Evolutionary conservation across 2,797 vertebrate species (phyloP).

Genomic region (Chaetophractus vellerosus): DNA sequence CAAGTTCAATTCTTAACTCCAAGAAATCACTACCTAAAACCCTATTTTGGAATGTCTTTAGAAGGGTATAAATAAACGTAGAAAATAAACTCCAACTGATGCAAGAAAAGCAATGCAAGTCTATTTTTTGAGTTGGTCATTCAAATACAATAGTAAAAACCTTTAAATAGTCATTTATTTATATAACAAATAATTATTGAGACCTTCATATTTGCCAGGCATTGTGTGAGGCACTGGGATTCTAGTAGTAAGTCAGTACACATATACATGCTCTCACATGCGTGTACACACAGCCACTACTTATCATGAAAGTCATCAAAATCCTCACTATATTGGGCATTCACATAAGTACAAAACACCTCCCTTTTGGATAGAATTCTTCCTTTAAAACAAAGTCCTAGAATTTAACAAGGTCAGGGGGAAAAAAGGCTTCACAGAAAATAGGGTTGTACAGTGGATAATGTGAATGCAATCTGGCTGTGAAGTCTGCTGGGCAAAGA

Average conservation of each 20-base stretch:
- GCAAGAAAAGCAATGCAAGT: background rate
- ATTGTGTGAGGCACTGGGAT: background rate
- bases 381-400: background rate
- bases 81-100: slow-evolving; percentile 39
- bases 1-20: slow-evolving; percentile 16
- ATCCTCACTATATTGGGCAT: background rate
- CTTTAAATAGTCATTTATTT: background rate
- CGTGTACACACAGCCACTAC: background rate
- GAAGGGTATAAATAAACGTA: slow-evolving; percentile 30
- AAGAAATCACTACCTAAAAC: slow-evolving; percentile 45
- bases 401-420: slow-evolving; percentile 11
- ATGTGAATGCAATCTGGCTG: background rate
- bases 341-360: background rate
- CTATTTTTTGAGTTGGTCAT: slow-evolving; percentile 47
- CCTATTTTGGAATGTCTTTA: slow-evolving; percentile 1
- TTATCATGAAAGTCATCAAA: slow-evolving; percentile 31
- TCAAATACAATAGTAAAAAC: slow-evolving; percentile 38
- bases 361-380: slow-evolving; percentile 29
- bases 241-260: background rate
- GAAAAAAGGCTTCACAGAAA: slow-evolving; percentile 44
- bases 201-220: background rate
- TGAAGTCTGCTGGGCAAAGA: slow-evolving; percentile 15
- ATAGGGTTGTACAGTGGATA: background rate
- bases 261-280: background rate
- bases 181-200: background rate